These are phyloP conservation scores for Tinamus major DNA, from an alignment of 2,797 vertebrate genomes.

Conservation along the genomic window DNA sequence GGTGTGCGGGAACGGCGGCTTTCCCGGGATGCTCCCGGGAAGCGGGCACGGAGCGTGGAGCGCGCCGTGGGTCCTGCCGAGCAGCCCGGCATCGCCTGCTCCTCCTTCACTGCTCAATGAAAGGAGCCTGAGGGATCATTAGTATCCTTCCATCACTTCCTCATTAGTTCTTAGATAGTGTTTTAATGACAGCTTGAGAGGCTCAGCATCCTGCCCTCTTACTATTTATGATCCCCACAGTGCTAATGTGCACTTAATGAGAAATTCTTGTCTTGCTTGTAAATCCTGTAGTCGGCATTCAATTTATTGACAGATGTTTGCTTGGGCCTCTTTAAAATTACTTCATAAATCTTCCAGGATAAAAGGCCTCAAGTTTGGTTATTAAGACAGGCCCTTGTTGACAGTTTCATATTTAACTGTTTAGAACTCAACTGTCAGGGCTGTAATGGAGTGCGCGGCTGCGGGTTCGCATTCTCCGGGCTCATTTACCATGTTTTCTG, in stretches of 20 bases:
- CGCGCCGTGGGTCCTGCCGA: background rate
- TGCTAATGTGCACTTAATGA: conserved; percentile 90
- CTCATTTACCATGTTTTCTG: conserved; percentile 38
- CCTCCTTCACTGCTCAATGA: conserved; percentile 50
- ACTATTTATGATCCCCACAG: conserved; percentile 86
- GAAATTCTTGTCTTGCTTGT: conserved; percentile 89
- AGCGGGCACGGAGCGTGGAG: background rate
- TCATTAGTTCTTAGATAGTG: conserved; percentile 87
- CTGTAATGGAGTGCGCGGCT: conserved; percentile 34
- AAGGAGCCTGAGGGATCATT: conserved; percentile 77
- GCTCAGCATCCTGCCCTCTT: conserved; percentile 80
- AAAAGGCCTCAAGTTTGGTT: conserved; percentile 89
- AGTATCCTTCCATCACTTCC: conserved; percentile 82
- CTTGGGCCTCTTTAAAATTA: conserved; percentile 90
- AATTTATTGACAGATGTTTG: conserved; percentile 92
- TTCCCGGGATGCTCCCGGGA: too few species aligned
- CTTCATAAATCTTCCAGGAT: conserved; percentile 90
- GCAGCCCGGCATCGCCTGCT: background rate
- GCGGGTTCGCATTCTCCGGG: conserved; percentile 42
- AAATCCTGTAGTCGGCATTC: conserved; percentile 88
- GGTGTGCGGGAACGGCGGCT: too few species aligned
- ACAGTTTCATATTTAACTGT: conserved; percentile 87
- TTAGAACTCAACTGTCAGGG: conserved; percentile 76
- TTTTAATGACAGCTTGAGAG: conserved; percentile 85
- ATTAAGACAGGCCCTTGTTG: conserved; percentile 86